Evolutionary conservation across 2,888 invertebrate species (phyloP).

Genomic region (Trachelus troglodyta): DNA sequence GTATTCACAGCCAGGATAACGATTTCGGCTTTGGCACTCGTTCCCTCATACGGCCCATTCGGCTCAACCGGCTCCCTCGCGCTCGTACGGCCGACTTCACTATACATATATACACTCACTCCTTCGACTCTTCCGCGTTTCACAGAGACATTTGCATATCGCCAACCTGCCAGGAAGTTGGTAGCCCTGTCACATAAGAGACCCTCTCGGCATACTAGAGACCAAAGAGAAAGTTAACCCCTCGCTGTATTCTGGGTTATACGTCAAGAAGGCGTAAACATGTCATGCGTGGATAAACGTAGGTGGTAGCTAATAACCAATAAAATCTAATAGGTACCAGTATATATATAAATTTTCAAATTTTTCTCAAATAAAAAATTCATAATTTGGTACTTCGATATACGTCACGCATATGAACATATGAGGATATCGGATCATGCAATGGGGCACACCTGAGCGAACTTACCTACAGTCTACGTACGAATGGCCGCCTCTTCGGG

Average conservation of each 20-base stretch:
- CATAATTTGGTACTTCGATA: background rate
- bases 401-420: background rate
- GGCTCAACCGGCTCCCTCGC: background rate
- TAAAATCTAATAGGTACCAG: background rate
- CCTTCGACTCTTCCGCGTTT: background rate
- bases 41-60: background rate
- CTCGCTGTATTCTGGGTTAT: background rate
- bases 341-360: too few relatives aligned
- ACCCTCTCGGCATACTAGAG: background rate
- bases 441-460: conserved; percentile 1
- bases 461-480: conserved; percentile 32
- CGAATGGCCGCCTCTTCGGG: conserved; percentile 54
- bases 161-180: background rate
- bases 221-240: background rate
- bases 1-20: background rate
- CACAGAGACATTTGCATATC: background rate
- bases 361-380: too few relatives aligned
- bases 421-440: background rate
- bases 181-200: background rate
- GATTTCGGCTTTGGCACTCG: background rate
- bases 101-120: background rate
- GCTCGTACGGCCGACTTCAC: background rate
- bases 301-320: background rate
- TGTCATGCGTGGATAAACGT: background rate
- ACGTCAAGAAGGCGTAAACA: background rate